Percentiles rank a stretch among this genome's conserved stretches.
Evolutionary conservation across 1,140 invertebrate species (phyloP).

Genomic region (Sycophila sp.): DNA sequence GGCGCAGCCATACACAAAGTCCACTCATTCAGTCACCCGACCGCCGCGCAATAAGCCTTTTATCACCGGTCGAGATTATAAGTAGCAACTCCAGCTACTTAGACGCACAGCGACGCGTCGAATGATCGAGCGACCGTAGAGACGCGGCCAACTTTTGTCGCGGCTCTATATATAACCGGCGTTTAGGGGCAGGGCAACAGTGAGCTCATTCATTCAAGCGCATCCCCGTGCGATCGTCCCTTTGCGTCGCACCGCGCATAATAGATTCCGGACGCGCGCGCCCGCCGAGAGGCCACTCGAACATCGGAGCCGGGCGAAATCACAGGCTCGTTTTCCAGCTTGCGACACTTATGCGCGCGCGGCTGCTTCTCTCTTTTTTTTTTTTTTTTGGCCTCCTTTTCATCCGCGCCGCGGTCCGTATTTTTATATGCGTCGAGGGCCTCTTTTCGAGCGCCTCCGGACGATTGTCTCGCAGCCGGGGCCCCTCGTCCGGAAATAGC

Average conservation of each 20-base stretch:
- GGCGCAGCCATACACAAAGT: not conserved
- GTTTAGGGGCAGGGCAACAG: constrained; percentile 57
- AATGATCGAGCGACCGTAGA: not conserved
- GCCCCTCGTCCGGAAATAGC: too few relatives aligned
- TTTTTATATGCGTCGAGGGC: too few relatives aligned
- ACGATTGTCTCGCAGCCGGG: too few relatives aligned
- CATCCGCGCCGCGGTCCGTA: too few relatives aligned
- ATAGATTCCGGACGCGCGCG: not conserved
- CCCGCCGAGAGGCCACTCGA: too few relatives aligned
- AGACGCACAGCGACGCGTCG: not conserved
- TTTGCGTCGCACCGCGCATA: not conserved
- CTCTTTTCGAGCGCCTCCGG: too few relatives aligned
- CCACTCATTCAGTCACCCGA: not conserved
- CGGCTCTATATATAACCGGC: constrained; percentile 49
- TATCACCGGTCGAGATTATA: not conserved
- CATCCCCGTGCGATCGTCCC: not conserved
- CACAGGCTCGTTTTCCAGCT: too few relatives aligned
- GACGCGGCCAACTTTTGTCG: constrained; percentile 27
- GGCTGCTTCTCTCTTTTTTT: too few relatives aligned
- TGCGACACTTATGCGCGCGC: too few relatives aligned
- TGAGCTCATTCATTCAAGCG: constrained; percentile 58
- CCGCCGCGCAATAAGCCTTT: not conserved
- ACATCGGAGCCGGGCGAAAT: too few relatives aligned
- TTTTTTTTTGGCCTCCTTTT: too few relatives aligned
- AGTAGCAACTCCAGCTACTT: not conserved